Percentiles rank a stretch among this genome's conserved stretches.
Conservation (phyloP, 1,140 invertebrate species). For the Caenorhabditis briggsae region DNA sequence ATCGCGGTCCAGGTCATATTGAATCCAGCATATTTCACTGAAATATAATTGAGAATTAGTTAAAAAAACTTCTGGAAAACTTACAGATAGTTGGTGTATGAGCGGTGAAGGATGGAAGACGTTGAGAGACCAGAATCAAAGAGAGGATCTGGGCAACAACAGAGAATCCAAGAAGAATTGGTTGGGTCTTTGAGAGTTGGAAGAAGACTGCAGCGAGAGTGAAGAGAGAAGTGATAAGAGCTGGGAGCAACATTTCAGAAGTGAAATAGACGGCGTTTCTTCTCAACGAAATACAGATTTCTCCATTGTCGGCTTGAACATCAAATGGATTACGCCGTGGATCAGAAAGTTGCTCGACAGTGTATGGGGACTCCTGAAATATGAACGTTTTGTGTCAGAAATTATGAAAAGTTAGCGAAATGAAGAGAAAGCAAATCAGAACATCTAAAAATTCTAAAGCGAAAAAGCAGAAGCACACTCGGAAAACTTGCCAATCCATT, state of each 20-base stretch:
- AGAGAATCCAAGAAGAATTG: constrained; percentile 71
- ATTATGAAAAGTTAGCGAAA: neutral
- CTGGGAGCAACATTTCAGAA: constrained; percentile 75
- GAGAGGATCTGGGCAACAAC: constrained; percentile 73
- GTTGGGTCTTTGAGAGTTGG: constrained; percentile 72
- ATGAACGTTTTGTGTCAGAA: neutral
- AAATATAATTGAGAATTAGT: constrained; percentile 54
- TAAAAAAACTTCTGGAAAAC: constrained; percentile 47
- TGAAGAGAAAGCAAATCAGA: neutral
- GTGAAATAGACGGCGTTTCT: constrained; percentile 77
- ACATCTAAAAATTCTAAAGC: neutral
- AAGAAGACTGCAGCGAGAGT: constrained; percentile 76
- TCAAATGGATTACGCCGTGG: constrained; percentile 77
- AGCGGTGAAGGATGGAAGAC: constrained; percentile 73
- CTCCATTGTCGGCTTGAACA: constrained; percentile 76
- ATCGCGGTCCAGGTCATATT: constrained; percentile 72
- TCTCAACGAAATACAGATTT: constrained; percentile 73
- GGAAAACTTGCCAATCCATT: constrained; percentile 44
- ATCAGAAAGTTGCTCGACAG: constrained; percentile 75
- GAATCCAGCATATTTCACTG: constrained; percentile 75
- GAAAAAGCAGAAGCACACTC: constrained; percentile 30
- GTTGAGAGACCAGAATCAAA: constrained; percentile 72
- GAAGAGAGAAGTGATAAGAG: constrained; percentile 72
- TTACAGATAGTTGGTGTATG: constrained; percentile 76
- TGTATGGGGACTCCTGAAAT: constrained; percentile 77